Evolutionary conservation across 2,113 vertebrate genomes (phyloP).

Genomic region (Vombatus ursinus): DNA sequence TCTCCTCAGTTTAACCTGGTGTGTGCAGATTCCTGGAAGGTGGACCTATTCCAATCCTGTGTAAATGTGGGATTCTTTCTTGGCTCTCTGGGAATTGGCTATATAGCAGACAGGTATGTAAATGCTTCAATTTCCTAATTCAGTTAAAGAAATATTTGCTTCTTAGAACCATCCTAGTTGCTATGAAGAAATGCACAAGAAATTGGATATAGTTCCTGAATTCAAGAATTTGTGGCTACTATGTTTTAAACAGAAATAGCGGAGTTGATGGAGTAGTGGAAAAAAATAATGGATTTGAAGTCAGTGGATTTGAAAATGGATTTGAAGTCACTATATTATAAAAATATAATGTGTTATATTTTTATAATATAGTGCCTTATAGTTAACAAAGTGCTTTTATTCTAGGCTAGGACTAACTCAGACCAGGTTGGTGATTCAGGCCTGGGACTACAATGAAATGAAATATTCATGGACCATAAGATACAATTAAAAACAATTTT

Average conservation of each 20-base stretch:
- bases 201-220: background rate
- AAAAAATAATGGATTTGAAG: background rate
- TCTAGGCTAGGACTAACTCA: no score
- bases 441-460: no score
- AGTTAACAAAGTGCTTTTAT: background rate
- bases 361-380: background rate
- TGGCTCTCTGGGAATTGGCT: conserved; percentile 87
- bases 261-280: background rate
- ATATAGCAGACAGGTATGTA: conserved; percentile 88
- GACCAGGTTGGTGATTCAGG: no score
- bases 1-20: conserved; percentile 89
- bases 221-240: fast-evolving
- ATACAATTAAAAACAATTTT: no score
- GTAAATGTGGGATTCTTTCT: conserved; percentile 88
- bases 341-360: no score
- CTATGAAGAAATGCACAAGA: background rate
- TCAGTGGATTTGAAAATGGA: background rate
- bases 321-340: background rate
- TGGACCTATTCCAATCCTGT: conserved; percentile 88
- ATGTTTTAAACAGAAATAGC: fast-evolving
- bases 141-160: background rate
- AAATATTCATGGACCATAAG: no score
- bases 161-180: background rate
- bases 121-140: background rate
- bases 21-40: conserved; percentile 87